These are phyloP conservation scores for Mimumesa dahlbomi DNA, from an alignment of 2,888 invertebrate species.

Conservation along the genomic window DNA sequence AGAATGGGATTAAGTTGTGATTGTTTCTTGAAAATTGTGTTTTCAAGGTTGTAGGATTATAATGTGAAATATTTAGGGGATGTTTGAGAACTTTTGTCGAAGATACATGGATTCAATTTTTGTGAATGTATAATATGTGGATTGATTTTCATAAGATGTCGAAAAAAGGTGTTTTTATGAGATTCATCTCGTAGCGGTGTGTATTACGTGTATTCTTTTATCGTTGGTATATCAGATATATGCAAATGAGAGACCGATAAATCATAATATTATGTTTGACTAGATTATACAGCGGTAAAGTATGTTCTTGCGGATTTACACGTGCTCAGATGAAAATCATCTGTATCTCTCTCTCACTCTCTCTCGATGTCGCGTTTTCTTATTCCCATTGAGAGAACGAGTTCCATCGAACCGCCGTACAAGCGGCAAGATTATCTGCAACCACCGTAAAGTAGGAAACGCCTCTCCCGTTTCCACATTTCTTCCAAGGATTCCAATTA, in stretches of 20 bases:
- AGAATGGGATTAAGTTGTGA: no score
- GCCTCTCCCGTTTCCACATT: conserved; percentile 23
- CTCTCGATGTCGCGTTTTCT: conserved; percentile 1
- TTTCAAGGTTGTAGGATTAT: no score
- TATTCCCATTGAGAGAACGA: conserved; percentile 23
- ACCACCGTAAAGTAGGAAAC: conserved; percentile 34
- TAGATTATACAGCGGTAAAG: neutral
- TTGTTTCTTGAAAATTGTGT: no score
- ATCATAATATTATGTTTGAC: conserved; percentile 12
- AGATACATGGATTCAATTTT: no score
- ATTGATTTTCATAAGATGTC: no score
- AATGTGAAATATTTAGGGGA: no score
- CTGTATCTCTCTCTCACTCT: no score
- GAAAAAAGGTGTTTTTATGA: no score
- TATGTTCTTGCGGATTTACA: conserved; percentile 5
- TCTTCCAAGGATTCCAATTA: conserved; percentile 40
- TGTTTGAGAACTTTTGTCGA: no score
- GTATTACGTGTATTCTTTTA: neutral
- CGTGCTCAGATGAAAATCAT: conserved; percentile 1
- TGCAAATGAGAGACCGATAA: conserved; percentile 10
- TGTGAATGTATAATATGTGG: no score
- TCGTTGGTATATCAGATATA: neutral
- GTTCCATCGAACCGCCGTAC: conserved; percentile 18
- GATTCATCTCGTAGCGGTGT: neutral
- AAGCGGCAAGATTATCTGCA: conserved; percentile 18